Percentiles rank a stretch among this genome's conserved stretches.
Evolutionary conservation across 2,797 vertebrate species (phyloP).

Genomic region (Echeneis naucrates): DNA sequence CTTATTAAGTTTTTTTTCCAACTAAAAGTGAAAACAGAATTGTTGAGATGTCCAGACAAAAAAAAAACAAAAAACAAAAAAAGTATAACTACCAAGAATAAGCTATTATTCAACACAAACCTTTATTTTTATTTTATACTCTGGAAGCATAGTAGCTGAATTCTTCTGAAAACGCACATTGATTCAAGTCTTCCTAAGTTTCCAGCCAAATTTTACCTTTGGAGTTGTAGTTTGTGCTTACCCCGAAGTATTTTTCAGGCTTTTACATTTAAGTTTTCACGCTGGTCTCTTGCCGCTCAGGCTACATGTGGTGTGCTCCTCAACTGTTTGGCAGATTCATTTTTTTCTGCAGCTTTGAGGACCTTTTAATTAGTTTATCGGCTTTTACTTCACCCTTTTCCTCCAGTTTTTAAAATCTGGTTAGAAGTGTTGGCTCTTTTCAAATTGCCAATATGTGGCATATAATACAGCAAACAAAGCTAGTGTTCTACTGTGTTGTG

Average conservation of each 20-base stretch:
- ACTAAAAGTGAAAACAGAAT: neutral
- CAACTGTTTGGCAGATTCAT: too few species aligned
- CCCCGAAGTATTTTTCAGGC: too few species aligned
- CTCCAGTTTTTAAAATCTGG: neutral
- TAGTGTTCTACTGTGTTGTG: neutral
- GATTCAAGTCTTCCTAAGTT: too few species aligned
- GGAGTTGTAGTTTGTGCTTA: too few species aligned
- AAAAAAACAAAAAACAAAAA: too few species aligned
- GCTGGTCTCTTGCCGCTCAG: too few species aligned
- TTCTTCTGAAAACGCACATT: too few species aligned
- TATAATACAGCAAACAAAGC: neutral
- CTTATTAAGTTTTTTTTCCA: neutral
- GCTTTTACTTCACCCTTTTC: neutral
- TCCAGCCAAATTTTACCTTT: too few species aligned
- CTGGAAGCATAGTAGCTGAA: neutral
- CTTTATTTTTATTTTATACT: neutral
- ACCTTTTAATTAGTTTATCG: neutral
- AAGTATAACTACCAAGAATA: neutral
- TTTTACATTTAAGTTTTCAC: too few species aligned
- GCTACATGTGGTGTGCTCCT: too few species aligned
- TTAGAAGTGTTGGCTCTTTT: neutral
- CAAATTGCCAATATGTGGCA: neutral
- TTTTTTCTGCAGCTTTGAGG: neutral
- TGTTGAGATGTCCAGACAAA: neutral
- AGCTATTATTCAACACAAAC: neutral